Percentiles rank a stretch among this genome's conserved stretches.
Conservation (phyloP, 2,113 vertebrate genomes). For the Pteropus alecto region DNA sequence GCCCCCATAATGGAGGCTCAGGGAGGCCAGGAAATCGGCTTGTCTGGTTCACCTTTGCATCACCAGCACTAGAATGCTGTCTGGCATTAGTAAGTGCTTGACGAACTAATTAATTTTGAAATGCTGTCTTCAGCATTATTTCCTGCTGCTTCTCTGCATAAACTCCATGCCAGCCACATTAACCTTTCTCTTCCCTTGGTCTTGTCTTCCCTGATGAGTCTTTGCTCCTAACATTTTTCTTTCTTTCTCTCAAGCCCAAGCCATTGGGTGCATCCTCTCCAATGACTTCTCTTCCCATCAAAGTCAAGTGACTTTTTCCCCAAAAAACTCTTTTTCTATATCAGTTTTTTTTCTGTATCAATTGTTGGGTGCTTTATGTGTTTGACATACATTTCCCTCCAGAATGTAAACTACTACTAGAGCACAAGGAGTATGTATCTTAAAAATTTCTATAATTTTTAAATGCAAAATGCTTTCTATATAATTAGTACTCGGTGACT, state of each 20-base stretch:
- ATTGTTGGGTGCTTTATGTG: neutral
- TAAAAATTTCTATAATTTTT: neutral
- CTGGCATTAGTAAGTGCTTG: neutral
- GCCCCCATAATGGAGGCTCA: accelerated
- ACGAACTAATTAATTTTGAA: neutral
- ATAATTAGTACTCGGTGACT: no score
- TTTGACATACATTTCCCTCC: neutral
- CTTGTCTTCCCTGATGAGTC: neutral
- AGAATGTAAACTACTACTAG: neutral
- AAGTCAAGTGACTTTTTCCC: neutral
- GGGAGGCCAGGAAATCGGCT: neutral
- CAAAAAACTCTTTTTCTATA: neutral
- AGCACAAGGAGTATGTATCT: neutral
- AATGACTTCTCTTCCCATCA: neutral
- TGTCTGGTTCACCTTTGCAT: neutral
- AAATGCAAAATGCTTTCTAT: neutral
- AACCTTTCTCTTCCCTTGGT: neutral
- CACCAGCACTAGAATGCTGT: neutral
- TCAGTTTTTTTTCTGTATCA: neutral
- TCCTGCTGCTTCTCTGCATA: neutral
- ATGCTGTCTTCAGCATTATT: neutral
- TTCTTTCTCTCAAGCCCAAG: neutral
- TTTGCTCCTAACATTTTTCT: neutral
- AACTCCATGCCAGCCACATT: neutral
- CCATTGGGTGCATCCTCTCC: neutral